phyloP scores from a whole-genome alignment of 2,113 vertebrate genomes.

The Mixornis gularis region DNA sequence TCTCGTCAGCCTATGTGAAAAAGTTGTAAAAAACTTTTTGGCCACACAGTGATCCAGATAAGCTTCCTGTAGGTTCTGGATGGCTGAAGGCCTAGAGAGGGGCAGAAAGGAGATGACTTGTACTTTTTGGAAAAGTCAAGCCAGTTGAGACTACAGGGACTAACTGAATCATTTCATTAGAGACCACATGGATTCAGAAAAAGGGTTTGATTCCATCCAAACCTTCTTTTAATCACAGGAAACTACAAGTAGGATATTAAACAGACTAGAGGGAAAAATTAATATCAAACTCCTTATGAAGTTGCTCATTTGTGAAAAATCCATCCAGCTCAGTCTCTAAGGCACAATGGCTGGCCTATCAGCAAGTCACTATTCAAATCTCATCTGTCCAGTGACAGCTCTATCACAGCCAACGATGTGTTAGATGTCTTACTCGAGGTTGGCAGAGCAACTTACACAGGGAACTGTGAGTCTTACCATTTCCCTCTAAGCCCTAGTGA shows the following conservation, averaged over 20 bases:
- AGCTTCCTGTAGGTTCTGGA: background rate
- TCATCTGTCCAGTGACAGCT: background rate
- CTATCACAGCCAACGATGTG: background rate
- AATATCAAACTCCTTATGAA: background rate
- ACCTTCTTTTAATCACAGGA: background rate
- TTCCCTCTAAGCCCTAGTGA: conserved; percentile 4
- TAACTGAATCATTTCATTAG: conserved; percentile 8
- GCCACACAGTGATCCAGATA: background rate
- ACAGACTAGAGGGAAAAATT: background rate
- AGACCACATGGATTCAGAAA: background rate
- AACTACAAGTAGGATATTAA: background rate
- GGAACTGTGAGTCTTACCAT: background rate
- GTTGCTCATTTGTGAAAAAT: conserved; percentile 10
- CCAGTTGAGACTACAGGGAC: background rate
- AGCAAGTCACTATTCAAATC: conserved; percentile 9
- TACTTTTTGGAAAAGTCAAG: background rate
- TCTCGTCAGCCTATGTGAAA: background rate
- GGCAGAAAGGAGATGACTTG: background rate
- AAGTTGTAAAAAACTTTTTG: background rate
- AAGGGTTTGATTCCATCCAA: background rate
- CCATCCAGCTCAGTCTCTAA: background rate
- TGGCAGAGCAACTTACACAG: background rate
- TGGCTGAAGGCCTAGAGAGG: background rate
- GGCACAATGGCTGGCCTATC: conserved; percentile 12
- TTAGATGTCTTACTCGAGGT: conserved; percentile 3